Base-by-base conservation (phyloP, 2,113 vertebrate genomes). In the Cyanoderma ruficeps region DNA sequence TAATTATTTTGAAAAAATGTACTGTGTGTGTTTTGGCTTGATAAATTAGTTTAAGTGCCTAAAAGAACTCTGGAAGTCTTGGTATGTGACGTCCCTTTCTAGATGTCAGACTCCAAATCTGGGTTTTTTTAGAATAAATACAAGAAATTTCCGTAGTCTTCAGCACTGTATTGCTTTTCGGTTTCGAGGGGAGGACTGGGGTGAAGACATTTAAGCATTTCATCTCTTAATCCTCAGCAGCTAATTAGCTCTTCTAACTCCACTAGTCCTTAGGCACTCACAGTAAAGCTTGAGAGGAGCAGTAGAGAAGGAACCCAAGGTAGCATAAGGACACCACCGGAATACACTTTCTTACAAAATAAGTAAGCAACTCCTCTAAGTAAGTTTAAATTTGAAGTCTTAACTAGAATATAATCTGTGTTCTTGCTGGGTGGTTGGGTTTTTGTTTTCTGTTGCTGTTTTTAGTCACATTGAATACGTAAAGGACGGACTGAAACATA, bases 401-500 rank as follows among this genome's bases (percentile, higher is more conserved):
- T 61, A 88, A 77, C 50, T 88, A 42, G 15, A 6, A 13, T 76
- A 24, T 84, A 85, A 87, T 80, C 12, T 33, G 20, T 82, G 13
- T 90, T 52, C 16, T 85, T 83, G 55, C 24, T 44, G 88, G 9
- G 24, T 23, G 39, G 24, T 46, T 63, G 77, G 33, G 23, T 13
- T 89, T 94, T 91, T 90, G 49, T 68, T 86, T 94, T 76, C 8
- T 82, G 71, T 94, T 95, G 78, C 76, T 82, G 15, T 22, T 90
- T 79, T 90, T 92, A 99, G 99, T 94, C 99, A 99, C 69, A 18
- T 97, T 39, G 98, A 99, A 75, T 99, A 98, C 37, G 8, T 98
- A 47, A 99, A 99, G 97, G 98, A 99, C 6, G 99, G 98, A 67
- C 84, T 98, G 90, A 99, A 98, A 87, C 97, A 98, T 35, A 98